Base-by-base conservation (phyloP, 2,113 vertebrate species). In the Phylloscopus trochiloides region DNA sequence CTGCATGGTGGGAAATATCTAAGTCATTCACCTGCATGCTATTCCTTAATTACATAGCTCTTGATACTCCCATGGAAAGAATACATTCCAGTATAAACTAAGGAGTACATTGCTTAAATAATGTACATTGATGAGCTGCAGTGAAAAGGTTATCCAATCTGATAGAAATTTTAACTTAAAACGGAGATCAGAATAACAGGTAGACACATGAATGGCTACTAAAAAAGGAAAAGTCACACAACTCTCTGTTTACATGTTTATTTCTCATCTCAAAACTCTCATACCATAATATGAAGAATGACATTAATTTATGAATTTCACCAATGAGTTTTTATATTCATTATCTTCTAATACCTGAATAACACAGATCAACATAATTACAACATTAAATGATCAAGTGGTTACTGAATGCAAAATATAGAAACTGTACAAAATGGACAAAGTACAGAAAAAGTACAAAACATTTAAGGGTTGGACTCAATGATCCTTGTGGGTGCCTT, bases 141-240 rank as follows among this genome's bases (percentile, higher is more conserved):
- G 4, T 45, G 34, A 90, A 76, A 86, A 76, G 54, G 58, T 26
- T 73, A 50, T 28, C 55, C 24, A 54, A 54, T 11, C 25, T 36
- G 4, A 59, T 57, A 63, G 73, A 80, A 94, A n/a, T 34, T 85
- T 95, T 62, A 66, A 82, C 82, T 85, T 88, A 76, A 80, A 94
- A 52, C 3, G 2, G 5, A 51, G 20, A 58, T 74, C 42, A 75
- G 51, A 87, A 29, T 22, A 91, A 57, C 15, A 57, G 10, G 19
- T 24, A 51, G 51, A 63, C 25, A 18, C 17, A 50, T 14, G 2
- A 8, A 43, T 65, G 43, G 11, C 54, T 7, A 2, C 12, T 36
- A 29, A n/a, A 86, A 50, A 28, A 78, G 21, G 21, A 79, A 58
- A 59, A 54, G 14, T 7, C 42, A 32, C 10, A 65, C 9, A 9